phyloP scores from a whole-genome alignment of 2,797 vertebrate genomes.

The Megaceryle alcyon region DNA sequence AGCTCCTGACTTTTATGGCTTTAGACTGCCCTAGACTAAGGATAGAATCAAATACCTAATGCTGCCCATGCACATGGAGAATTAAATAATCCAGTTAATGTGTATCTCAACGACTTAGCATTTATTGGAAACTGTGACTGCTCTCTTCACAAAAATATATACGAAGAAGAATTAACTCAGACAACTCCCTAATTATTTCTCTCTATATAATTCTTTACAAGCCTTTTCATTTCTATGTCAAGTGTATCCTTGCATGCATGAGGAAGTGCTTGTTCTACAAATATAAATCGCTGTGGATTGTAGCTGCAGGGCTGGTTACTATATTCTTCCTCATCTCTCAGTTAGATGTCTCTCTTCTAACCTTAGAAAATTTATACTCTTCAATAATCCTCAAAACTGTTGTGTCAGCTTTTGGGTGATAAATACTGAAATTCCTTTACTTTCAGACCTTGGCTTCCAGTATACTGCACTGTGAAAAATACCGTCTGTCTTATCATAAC shows the following conservation, averaged over 20 bases:
- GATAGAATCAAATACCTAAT: not conserved
- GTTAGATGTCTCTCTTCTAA: not conserved
- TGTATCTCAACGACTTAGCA: not conserved
- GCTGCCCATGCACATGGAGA: not conserved
- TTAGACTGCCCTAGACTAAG: slow-evolving; percentile 8
- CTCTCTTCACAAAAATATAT: not conserved
- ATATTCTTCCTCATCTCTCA: not conserved
- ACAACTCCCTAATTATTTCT: not conserved
- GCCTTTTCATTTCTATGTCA: not conserved
- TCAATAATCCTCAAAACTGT: not conserved
- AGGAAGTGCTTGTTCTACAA: slow-evolving; percentile 8
- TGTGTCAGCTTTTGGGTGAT: slow-evolving; percentile 18
- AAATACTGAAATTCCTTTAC: not conserved
- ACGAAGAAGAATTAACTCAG: not conserved
- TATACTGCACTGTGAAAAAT: not conserved
- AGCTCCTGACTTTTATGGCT: slow-evolving; percentile 2
- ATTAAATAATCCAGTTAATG: not conserved
- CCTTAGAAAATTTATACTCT: slow-evolving; percentile 4
- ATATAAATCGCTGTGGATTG: not conserved
- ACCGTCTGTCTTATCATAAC: not conserved
- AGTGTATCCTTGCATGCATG: not conserved
- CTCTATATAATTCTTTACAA: not conserved
- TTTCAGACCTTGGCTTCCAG: not conserved
- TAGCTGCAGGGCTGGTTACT: slow-evolving; percentile 14
- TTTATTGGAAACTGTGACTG: not conserved